Conservation (phyloP, 2,113 vertebrate genomes). For the Serinus canaria region DNA sequence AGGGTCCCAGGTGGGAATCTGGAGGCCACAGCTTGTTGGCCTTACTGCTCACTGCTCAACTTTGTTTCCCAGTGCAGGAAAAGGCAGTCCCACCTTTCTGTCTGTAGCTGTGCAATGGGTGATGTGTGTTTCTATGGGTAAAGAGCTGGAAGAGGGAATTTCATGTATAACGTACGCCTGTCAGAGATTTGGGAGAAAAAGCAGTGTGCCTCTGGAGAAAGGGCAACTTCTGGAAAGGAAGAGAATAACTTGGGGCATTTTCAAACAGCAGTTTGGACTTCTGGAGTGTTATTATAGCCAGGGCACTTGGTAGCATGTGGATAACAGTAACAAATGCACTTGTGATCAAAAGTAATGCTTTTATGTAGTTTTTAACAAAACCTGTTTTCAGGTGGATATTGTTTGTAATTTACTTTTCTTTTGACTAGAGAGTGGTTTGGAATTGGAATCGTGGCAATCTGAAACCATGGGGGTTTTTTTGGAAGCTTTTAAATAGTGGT, state of each 20-base stretch:
- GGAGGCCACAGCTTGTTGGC: not conserved
- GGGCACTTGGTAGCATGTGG: not conserved
- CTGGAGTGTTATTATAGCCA: not conserved
- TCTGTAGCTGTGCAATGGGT: not conserved
- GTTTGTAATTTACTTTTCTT: not conserved
- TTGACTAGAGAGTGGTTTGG: not conserved
- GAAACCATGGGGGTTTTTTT: not conserved
- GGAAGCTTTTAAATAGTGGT: not conserved
- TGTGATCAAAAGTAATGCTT: not conserved
- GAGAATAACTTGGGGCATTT: not conserved
- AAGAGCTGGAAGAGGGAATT: not conserved
- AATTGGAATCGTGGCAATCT: not conserved
- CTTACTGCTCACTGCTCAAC: not conserved
- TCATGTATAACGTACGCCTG: accelerated
- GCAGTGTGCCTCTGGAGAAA: not conserved
- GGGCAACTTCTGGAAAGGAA: not conserved
- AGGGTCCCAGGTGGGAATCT: not conserved
- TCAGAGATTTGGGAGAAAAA: not conserved
- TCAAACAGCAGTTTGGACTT: not conserved
- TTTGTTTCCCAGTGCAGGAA: not conserved
- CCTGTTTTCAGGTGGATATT: not conserved
- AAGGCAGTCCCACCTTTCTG: not conserved
- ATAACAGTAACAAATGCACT: not conserved
- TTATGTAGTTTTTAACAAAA: not conserved
- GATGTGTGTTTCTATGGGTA: not conserved